phyloP scores from a whole-genome alignment of 1,140 invertebrate genomes.

The Olivierus martensii region DNA sequence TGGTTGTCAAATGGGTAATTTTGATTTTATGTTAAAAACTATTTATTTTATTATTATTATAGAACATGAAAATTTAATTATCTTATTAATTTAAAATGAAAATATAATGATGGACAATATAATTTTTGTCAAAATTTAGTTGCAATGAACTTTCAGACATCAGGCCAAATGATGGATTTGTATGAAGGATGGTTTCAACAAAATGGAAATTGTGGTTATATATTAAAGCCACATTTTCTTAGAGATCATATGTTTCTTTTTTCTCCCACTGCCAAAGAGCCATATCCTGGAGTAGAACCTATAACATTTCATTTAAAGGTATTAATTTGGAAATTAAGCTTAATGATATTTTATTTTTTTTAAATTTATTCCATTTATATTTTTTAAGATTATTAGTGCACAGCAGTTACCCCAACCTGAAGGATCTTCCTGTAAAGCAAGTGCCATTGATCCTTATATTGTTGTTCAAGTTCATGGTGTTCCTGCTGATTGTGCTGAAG shows the following conservation, averaged over 20 bases:
- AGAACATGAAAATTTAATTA: not conserved
- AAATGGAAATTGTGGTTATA: slow-evolving; percentile 52
- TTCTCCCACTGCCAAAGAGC: slow-evolving; percentile 35
- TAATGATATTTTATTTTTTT: slow-evolving; percentile 13
- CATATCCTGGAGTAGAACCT: slow-evolving; percentile 39
- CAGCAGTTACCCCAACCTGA: slow-evolving; percentile 46
- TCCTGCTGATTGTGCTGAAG: slow-evolving; percentile 45
- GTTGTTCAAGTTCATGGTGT: slow-evolving; percentile 48
- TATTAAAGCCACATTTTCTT: slow-evolving; percentile 45
- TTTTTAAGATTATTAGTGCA: slow-evolving; percentile 42
- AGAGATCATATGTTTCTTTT: slow-evolving; percentile 34
- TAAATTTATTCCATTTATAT: slow-evolving; percentile 9
- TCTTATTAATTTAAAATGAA: not conserved
- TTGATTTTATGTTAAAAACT: not conserved
- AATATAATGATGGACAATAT: not conserved
- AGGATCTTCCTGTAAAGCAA: slow-evolving; percentile 43
- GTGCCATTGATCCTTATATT: slow-evolving; percentile 44
- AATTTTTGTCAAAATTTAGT: slow-evolving; percentile 25
- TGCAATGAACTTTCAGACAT: slow-evolving; percentile 42
- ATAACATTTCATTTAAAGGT: slow-evolving; percentile 43
- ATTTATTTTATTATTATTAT: not conserved
- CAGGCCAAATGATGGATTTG: slow-evolving; percentile 39
- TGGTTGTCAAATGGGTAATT: slow-evolving; percentile 41
- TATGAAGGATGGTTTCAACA: slow-evolving; percentile 44
- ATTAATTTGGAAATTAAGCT: slow-evolving; percentile 6